Base-by-base conservation (phyloP, 2,113 vertebrate genomes). In the Scomber scombrus region DNA sequence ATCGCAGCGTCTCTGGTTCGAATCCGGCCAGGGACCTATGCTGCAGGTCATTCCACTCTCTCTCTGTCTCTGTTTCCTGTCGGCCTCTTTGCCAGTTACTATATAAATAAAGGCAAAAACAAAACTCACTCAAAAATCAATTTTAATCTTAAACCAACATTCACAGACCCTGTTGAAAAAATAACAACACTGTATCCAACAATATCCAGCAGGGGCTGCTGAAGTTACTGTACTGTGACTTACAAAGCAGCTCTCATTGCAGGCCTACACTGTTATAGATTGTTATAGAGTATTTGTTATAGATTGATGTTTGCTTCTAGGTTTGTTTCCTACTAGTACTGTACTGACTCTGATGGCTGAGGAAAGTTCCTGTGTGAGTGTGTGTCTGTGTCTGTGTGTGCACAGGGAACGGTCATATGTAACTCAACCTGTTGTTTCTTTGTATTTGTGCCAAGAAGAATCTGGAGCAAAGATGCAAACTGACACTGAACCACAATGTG, bases 171-270 rank as follows among this genome's bases (percentile, higher is more conserved):
- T 26, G 23, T 3, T 26, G 23, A 26, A 26, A 26, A 26, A 26
- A 29, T 19, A 1, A 55, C 57, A 43, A 5, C 12, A 6, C 1
- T 11, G 43, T 14, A 0, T 23, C 11, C 46, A 60, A 5, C 3
- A 16, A 52, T 49, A 50, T 81, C 88, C 91, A 90, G 75, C 84
- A 92, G 91, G 84, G 80, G 88, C 15, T 31, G 88, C 84, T 88
- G 21, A 45, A 60, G 81, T 65, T 31, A n/a, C 16, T 46, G 46
- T 4, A 0, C 13, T 46, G 43, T 19, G 8, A 26, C 31, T 52
- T 14, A 34, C n/a, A 56, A 15, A 14, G 34, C 45, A 40, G n/a
- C n/a, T 71, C 21, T 31, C 12, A 40, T 40, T 7, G 34, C 34
- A 40, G 34, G 34, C 34, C 34, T 8, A 9, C 34, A 40, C 9